These are phyloP conservation scores for Crenuchus spilurus DNA, from an alignment of 2,797 vertebrate genomes.

Conservation along the genomic window DNA sequence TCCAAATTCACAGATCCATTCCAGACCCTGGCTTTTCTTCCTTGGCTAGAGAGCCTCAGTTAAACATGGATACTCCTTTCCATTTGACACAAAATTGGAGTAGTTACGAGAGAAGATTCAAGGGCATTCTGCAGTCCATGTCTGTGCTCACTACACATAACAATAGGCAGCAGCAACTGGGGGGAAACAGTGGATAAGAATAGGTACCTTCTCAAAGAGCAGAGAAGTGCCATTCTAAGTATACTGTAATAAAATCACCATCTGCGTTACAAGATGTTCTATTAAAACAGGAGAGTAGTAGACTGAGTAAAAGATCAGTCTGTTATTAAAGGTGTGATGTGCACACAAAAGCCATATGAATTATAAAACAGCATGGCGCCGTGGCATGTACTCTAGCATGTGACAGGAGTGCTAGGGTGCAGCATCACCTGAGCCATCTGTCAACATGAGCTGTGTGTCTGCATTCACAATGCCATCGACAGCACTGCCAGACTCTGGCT, in stretches of 20 bases:
- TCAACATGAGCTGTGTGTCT: conserved; percentile 44
- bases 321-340: conserved; percentile 3
- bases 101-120: neutral
- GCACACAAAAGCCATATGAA: conserved; percentile 49
- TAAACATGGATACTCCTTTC: neutral
- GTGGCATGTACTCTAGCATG: conserved; percentile 38
- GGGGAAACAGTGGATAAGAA: neutral
- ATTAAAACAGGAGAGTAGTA: neutral
- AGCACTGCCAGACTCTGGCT: conserved; percentile 44
- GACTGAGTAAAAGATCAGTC: neutral
- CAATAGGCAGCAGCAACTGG: neutral
- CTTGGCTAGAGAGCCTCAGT: neutral
- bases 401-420: conserved; percentile 35
- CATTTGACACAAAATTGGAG: neutral
- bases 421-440: conserved; percentile 62
- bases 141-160: neutral
- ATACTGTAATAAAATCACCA: neutral
- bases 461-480: conserved; percentile 53
- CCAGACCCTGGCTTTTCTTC: neutral
- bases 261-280: neutral
- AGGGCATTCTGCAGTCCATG: neutral
- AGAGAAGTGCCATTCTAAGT: neutral
- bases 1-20: neutral
- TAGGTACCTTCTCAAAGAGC: too few species aligned
- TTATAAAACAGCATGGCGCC: conserved; percentile 44